Evolutionary conservation across 2,888 invertebrate genomes (phyloP).

Genomic region (Hemicrepidius hirtus): DNA sequence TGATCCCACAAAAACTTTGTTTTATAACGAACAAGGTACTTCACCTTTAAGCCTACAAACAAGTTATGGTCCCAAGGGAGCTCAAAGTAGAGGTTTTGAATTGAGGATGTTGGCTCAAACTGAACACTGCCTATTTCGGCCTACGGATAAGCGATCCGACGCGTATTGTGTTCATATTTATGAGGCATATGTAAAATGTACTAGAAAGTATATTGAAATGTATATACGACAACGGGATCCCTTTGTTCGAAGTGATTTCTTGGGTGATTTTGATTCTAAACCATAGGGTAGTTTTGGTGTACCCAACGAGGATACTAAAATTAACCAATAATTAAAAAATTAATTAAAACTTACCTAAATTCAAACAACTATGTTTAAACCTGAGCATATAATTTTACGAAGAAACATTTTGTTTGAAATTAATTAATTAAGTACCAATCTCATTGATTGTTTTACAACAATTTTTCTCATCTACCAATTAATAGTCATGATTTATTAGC

Average conservation of each 20-base stretch:
- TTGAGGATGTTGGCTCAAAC: conserved; percentile 45
- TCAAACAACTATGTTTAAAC: too few relatives aligned
- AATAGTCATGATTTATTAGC: too few relatives aligned
- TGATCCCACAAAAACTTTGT: conserved; percentile 27
- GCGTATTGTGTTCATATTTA: conserved; percentile 45
- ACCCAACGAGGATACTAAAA: too few relatives aligned
- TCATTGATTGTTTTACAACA: too few relatives aligned
- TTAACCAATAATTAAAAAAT: too few relatives aligned
- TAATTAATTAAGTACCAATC: too few relatives aligned
- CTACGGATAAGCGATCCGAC: conserved; percentile 38
- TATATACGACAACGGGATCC: conserved; percentile 5
- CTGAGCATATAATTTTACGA: too few relatives aligned
- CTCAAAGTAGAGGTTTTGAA: conserved; percentile 43
- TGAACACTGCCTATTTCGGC: conserved; percentile 35
- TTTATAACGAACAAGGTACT: conserved; percentile 40
- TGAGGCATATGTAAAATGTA: conserved; percentile 37
- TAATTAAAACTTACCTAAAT: too few relatives aligned
- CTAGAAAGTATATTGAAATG: conserved; percentile 24
- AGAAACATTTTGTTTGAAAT: too few relatives aligned
- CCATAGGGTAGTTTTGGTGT: too few relatives aligned
- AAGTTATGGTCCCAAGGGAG: conserved; percentile 41
- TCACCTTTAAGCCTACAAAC: conserved; percentile 41
- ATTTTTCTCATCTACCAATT: too few relatives aligned
- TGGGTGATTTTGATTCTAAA: background rate
- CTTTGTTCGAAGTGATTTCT: conserved; percentile 3